A percentile compares a stretch with the other conserved stretches of the same genome.
Conservation (phyloP, 1,140 invertebrate species). For the Magallana ariakensis region DNA sequence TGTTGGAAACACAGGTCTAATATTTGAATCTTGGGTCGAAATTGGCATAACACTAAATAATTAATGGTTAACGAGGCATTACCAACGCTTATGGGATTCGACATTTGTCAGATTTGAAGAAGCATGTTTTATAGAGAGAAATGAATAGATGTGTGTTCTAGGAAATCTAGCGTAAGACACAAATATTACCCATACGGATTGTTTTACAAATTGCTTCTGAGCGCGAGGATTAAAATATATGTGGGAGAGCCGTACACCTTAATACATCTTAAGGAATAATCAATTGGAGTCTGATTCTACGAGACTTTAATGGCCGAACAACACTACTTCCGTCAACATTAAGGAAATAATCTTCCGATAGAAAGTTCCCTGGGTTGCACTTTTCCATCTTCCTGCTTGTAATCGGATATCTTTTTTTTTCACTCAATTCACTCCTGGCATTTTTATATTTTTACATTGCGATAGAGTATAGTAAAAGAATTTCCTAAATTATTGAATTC, state of each 20-base stretch:
- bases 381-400: neutral
- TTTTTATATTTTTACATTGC: slow-evolving; percentile 13
- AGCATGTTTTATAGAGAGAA: neutral
- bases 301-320: neutral
- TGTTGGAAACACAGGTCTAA: no score
- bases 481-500: slow-evolving; percentile 37
- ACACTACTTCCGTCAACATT: neutral
- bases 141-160: neutral
- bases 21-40: no score
- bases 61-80: neutral
- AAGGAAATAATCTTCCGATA: slow-evolving; percentile 1
- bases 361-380: neutral
- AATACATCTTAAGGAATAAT: slow-evolving; percentile 4
- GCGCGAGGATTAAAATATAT: neutral
- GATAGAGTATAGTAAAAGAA: slow-evolving; percentile 12
- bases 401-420: slow-evolving; percentile 10
- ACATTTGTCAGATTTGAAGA: neutral
- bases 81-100: neutral
- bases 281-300: neutral
- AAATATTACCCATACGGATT: neutral
- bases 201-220: slow-evolving; percentile 35
- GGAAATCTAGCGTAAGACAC: neutral
- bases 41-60: neutral
- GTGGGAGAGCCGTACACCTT: neutral
- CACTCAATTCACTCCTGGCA: neutral